phyloP scores from a whole-genome alignment of 2,888 invertebrate species.

The Pristionchus japonicus region DNA sequence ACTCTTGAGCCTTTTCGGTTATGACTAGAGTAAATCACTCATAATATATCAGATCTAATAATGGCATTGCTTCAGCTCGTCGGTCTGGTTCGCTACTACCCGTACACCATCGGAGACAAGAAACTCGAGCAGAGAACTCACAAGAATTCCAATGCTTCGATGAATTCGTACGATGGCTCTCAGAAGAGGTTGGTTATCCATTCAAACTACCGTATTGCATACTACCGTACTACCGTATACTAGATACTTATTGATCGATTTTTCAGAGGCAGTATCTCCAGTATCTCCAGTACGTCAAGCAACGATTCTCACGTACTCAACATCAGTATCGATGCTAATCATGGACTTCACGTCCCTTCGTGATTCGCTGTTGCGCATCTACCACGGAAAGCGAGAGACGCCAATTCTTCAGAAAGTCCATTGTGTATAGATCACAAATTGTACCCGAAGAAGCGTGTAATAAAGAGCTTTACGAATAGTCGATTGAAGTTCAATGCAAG shows the following conservation, averaged over 20 bases:
- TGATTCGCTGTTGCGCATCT: background rate
- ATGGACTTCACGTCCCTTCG: no score
- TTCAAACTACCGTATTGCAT: no score
- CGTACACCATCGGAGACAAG: background rate
- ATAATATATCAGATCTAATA: no score
- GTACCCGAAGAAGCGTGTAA: background rate
- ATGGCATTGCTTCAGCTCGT: background rate
- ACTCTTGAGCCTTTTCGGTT: no score
- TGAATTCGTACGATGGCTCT: background rate
- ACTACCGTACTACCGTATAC: background rate
- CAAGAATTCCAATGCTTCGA: background rate
- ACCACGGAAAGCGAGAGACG: background rate
- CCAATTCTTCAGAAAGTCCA: background rate
- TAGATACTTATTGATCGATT: background rate
- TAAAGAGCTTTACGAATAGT: no score
- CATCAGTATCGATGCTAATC: no score
- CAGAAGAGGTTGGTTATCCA: background rate
- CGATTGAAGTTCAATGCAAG: no score
- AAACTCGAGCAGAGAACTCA: background rate
- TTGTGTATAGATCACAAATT: background rate
- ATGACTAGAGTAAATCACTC: no score
- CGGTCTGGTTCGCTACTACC: background rate
- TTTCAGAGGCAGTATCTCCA: background rate
- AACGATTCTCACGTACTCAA: background rate
- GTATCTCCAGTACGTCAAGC: background rate